A percentile compares a stretch with the other conserved stretches of the same genome.
Evolutionary conservation across 1,140 invertebrate genomes (phyloP).

Genomic region (Drosophila equinoxialis): DNA sequence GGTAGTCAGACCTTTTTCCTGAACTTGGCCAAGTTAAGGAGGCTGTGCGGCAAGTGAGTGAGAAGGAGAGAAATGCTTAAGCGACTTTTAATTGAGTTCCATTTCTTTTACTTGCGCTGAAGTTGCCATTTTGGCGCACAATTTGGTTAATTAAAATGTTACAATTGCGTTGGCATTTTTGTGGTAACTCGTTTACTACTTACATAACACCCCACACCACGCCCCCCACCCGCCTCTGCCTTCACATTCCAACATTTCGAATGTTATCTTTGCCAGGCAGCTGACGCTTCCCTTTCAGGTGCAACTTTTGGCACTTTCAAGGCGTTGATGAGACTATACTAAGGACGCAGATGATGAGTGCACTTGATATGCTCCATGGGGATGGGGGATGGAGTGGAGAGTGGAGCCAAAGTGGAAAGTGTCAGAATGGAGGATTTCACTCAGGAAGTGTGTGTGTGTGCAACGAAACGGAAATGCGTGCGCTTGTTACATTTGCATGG

Average conservation of each 20-base stretch:
- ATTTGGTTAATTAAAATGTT: conserved; percentile 80
- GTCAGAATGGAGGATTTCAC: not conserved
- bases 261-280: conserved; percentile 55
- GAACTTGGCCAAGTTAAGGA: not conserved
- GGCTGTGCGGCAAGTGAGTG: too few relatives aligned
- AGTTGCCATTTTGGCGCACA: conserved; percentile 64
- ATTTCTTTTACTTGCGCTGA: conserved; percentile 49
- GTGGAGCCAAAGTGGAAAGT: not conserved
- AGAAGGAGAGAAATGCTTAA: conserved; percentile 41
- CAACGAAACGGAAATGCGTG: conserved; percentile 4
- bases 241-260: not conserved
- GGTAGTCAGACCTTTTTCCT: conserved; percentile 36
- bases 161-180: conserved; percentile 75
- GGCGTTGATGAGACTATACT: conserved; percentile 8
- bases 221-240: not conserved
- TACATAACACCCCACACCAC: not conserved
- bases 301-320: not conserved
- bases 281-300: conserved; percentile 29
- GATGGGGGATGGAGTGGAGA: conserved; percentile 25
- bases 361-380: conserved; percentile 40
- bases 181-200: conserved; percentile 45
- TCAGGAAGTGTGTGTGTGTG: not conserved
- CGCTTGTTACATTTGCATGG: conserved; percentile 1
- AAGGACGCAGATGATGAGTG: conserved; percentile 34
- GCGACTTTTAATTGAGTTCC: conserved; percentile 80